A percentile compares a stretch with the other conserved stretches of the same genome.
phyloP scores from a whole-genome alignment of 1,140 invertebrate genomes.

The Euura saliciscinereae region DNA sequence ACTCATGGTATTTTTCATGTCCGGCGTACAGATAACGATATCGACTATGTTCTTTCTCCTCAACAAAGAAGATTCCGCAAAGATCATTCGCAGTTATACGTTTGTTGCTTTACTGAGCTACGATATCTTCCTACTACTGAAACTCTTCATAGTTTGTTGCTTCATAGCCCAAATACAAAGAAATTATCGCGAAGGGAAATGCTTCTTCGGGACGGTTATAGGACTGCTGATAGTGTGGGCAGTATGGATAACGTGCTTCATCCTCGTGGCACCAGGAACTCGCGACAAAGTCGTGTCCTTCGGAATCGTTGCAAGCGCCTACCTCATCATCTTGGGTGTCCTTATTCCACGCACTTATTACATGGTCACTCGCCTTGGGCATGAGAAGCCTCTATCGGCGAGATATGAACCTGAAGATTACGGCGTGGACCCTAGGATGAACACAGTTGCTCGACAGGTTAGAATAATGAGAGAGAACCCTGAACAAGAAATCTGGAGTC shows the following conservation, averaged over 20 bases:
- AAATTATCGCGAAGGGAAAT: slow-evolving; percentile 67
- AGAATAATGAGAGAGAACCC: slow-evolving; percentile 18
- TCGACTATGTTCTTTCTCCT: slow-evolving; percentile 53
- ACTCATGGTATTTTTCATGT: slow-evolving; percentile 64
- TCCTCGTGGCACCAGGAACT: slow-evolving; percentile 52
- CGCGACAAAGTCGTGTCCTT: slow-evolving; percentile 58
- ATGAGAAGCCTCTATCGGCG: slow-evolving; percentile 40
- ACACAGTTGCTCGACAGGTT: slow-evolving; percentile 46
- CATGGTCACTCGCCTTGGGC: slow-evolving; percentile 56
- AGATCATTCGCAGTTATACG: slow-evolving; percentile 35
- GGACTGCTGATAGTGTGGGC: slow-evolving; percentile 59
- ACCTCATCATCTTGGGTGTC: slow-evolving; percentile 61
- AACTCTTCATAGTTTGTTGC: slow-evolving; percentile 58
- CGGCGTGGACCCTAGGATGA: slow-evolving; percentile 41
- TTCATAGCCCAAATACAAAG: slow-evolving; percentile 62
- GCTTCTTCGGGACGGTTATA: slow-evolving; percentile 61
- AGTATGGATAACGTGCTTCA: slow-evolving; percentile 61
- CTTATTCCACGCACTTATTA: slow-evolving; percentile 66
- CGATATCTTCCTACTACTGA: slow-evolving; percentile 63
- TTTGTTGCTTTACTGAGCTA: slow-evolving; percentile 56
- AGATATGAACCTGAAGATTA: slow-evolving; percentile 40
- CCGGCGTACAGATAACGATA: slow-evolving; percentile 60
- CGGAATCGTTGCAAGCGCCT: slow-evolving; percentile 57
- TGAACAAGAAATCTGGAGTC: slow-evolving; percentile 22
- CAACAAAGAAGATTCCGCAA: slow-evolving; percentile 36